Evolutionary conservation across 1,140 invertebrate genomes (phyloP), one percentile per base, ranked within the genome.

Genomic region (Stegodyphus dumicola): DNA sequence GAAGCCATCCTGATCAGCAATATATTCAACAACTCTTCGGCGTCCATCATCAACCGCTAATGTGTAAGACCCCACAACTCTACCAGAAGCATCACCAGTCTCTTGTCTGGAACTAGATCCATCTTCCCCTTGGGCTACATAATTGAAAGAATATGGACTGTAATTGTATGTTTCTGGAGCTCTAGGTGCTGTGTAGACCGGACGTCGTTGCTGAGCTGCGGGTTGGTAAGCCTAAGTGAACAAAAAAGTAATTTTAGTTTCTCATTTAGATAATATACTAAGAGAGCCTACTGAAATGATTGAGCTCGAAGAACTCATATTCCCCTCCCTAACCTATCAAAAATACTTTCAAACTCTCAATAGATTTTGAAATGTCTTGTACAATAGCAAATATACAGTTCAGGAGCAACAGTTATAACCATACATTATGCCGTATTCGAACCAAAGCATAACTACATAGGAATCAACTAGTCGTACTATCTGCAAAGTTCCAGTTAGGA

Each of bases 1-100:
- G 71, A 87, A 87, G 0, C 86, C 86, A 70, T 76, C 69, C 10
- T 77, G 71, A 60, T 87, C 86, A 18, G 86, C 86, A 9, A 87
- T 52, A 51, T 87, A 87, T 48, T 87, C 78, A 5, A 88, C 87
- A 2, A 77, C 67, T 71, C 87, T 17, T 2, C 54, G 56, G 5
- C 87, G 75, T 18, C 87, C 87, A 67, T 88, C 88, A 17, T 76
- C 85, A 6, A 84, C 78, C 3, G 67, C 56, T 13, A 88, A n/a
- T 10, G 77, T 77, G 76, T 88, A 88, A 0, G 80, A 87, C 6
- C 87, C 87, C 7, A 87, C 87, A 0, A 88, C 86, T 18, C 79
- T 49, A 2, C 87, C 87, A 33, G 49, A 70, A 7, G 65, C 73
- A 51, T 87, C 87, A 6, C 51, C 52, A 2, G 73, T 17, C 56